A percentile compares a stretch with the other conserved stretches of the same genome.
Evolutionary conservation across 2,113 vertebrate species (phyloP).

Genomic region (Rhynchomys soricoides): DNA sequence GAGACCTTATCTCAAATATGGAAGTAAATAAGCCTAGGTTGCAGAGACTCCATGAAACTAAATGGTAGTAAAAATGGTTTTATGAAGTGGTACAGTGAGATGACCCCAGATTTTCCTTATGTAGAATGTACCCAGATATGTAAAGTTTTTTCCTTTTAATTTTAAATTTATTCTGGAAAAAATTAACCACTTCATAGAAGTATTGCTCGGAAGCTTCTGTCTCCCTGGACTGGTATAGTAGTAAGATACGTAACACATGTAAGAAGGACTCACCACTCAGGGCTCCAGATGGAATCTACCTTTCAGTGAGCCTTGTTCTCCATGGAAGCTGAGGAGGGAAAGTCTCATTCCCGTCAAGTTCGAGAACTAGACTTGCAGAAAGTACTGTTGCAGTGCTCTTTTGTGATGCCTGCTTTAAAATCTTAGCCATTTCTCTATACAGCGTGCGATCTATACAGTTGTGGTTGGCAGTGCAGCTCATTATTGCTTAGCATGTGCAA

Average conservation of each 20-base stretch:
- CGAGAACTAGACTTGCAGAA: slow-evolving; percentile 44
- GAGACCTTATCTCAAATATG: not conserved
- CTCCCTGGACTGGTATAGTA: slow-evolving; percentile 6
- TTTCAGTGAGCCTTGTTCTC: not conserved
- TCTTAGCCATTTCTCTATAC: not conserved
- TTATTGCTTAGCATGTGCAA: not conserved
- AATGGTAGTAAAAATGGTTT: not conserved
- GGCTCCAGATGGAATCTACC: not conserved
- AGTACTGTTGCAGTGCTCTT: not conserved
- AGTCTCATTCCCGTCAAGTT: not conserved
- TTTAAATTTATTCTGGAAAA: slow-evolving; percentile 19
- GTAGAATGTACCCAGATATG: not conserved
- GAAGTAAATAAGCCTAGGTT: not conserved
- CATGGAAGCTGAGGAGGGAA: not conserved
- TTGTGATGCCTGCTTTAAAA: not conserved
- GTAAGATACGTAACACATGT: too few relatives aligned
- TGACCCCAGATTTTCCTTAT: slow-evolving; percentile 9
- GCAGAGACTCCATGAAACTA: slow-evolving; percentile 6
- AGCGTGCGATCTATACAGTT: not conserved
- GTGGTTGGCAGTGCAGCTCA: not conserved
- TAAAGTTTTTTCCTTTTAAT: slow-evolving; percentile 41
- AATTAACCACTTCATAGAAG: slow-evolving; percentile 42
- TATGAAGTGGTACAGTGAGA: not conserved
- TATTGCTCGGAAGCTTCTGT: slow-evolving; percentile 29
- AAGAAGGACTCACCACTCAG: not conserved